These are phyloP conservation scores for Grammomys dolichurus DNA, from an alignment of 2,113 vertebrate species.

Conservation along the genomic window DNA sequence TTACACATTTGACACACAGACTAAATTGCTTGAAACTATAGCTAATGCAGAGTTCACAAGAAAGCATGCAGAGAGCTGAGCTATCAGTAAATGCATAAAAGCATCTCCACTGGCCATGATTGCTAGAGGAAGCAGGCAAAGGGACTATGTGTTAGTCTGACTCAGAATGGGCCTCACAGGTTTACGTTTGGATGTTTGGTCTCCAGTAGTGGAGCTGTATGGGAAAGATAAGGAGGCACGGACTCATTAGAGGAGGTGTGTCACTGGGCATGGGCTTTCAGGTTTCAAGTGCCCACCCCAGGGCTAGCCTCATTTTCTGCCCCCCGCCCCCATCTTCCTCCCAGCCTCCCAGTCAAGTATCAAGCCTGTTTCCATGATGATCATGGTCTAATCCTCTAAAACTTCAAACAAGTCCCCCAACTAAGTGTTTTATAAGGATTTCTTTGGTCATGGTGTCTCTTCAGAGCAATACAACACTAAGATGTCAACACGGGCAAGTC, in stretches of 20 bases:
- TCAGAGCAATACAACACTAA: not conserved
- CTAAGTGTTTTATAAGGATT: not conserved
- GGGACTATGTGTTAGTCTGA: not conserved
- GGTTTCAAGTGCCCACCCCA: not conserved
- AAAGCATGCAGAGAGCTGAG: not conserved
- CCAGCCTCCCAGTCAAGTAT: not conserved
- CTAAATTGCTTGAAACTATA: not conserved
- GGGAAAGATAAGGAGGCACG: not conserved
- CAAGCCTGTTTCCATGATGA: not conserved
- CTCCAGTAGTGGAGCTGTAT: not conserved
- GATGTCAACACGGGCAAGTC: not conserved
- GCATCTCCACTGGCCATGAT: accelerated
- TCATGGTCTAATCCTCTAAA: too few relatives aligned
- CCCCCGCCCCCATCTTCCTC: not conserved
- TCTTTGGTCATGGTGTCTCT: not conserved
- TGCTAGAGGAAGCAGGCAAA: not conserved
- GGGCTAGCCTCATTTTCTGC: not conserved
- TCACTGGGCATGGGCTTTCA: not conserved
- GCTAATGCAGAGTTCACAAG: not conserved
- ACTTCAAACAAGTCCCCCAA: not conserved
- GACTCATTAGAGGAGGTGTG: not conserved
- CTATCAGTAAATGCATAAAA: not conserved
- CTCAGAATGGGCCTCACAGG: not conserved
- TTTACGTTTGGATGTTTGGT: not conserved
- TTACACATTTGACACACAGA: not conserved